Conservation (phyloP, 2,888 invertebrate genomes). For the Malachius bipustulatus region DNA sequence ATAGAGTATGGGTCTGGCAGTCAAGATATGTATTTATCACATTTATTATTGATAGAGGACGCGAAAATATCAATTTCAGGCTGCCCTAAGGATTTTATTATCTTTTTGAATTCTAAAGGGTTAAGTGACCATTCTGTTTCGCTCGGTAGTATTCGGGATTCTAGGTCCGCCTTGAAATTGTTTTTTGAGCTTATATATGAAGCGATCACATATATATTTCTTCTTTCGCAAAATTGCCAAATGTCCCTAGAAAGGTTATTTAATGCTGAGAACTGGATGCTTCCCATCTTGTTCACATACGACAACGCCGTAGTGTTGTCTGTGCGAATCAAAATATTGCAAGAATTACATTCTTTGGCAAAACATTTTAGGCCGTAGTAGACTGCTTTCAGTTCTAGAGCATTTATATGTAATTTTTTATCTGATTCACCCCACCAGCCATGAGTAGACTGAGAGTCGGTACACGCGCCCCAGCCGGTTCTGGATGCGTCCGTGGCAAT, state of each 20-base stretch:
- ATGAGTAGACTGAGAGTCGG: neutral
- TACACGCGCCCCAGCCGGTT: slow-evolving; percentile 9
- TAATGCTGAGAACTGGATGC: slow-evolving; percentile 14
- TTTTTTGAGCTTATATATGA: slow-evolving; percentile 17
- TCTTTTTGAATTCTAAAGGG: slow-evolving; percentile 3
- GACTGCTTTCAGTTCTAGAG: slow-evolving; percentile 15
- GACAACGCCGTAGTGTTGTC: slow-evolving; percentile 21
- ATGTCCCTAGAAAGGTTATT: slow-evolving; percentile 16
- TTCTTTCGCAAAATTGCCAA: slow-evolving; percentile 18
- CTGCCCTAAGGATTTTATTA: slow-evolving; percentile 5
- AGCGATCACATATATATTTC: slow-evolving; percentile 17
- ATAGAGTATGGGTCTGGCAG: slow-evolving; percentile 14
- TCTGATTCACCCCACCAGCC: slow-evolving; percentile 4
- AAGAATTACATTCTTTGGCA: slow-evolving; percentile 10
- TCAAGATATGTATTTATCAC: slow-evolving; percentile 18
- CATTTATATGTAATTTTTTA: slow-evolving; percentile 13
- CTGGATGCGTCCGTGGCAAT: slow-evolving; percentile 8
- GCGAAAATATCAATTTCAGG: slow-evolving; percentile 19
- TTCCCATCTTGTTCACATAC: slow-evolving; percentile 20
- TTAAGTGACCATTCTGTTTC: slow-evolving; percentile 17
- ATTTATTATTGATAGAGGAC: slow-evolving; percentile 18
- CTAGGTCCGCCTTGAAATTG: slow-evolving; percentile 19
- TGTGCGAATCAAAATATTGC: slow-evolving; percentile 17
- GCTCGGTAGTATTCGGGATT: slow-evolving; percentile 15
- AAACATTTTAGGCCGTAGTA: slow-evolving; percentile 17